Evolutionary conservation across 1,140 invertebrate species (phyloP).

Genomic region (Apis mellifera): DNA sequence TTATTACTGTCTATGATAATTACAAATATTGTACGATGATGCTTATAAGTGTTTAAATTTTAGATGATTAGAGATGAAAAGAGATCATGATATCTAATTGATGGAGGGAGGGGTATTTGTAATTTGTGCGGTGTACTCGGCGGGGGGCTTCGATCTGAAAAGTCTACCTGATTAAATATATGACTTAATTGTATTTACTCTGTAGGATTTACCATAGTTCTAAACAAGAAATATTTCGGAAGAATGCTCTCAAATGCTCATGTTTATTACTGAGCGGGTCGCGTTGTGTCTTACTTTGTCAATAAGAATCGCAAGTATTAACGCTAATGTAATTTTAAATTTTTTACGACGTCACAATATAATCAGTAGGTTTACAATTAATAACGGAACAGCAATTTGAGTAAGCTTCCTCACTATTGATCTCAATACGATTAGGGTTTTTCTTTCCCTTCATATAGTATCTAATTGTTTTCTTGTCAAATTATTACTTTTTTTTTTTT

Average conservation of each 20-base stretch:
- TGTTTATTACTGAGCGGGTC: slow-evolving; percentile 76
- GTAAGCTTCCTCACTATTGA: slow-evolving; percentile 59
- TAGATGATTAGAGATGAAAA: slow-evolving; percentile 64
- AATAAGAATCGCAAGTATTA: slow-evolving; percentile 61
- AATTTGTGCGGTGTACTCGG: slow-evolving; percentile 65
- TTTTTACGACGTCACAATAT: slow-evolving; percentile 54
- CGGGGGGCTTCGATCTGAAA: slow-evolving; percentile 78
- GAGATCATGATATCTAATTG: slow-evolving; percentile 66
- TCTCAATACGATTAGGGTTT: slow-evolving; percentile 57
- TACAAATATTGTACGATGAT: slow-evolving; percentile 66
- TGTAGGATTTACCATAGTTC: slow-evolving; percentile 81
- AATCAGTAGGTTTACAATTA: slow-evolving; percentile 63
- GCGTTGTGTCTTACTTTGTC: slow-evolving; percentile 70
- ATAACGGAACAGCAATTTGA: slow-evolving; percentile 56
- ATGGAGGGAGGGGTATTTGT: slow-evolving; percentile 65
- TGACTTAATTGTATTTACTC: slow-evolving; percentile 81
- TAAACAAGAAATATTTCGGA: slow-evolving; percentile 75
- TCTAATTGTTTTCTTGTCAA: slow-evolving; percentile 41
- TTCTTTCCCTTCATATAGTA: slow-evolving; percentile 26
- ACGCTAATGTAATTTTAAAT: slow-evolving; percentile 64
- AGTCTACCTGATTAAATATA: slow-evolving; percentile 82
- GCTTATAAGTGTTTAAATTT: slow-evolving; percentile 71
- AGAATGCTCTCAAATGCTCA: slow-evolving; percentile 75
- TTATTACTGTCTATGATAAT: slow-evolving; percentile 69
- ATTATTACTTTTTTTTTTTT: background rate